Evolutionary conservation across 2,113 vertebrate genomes (phyloP).

Genomic region (Mormyrus lacerda): DNA sequence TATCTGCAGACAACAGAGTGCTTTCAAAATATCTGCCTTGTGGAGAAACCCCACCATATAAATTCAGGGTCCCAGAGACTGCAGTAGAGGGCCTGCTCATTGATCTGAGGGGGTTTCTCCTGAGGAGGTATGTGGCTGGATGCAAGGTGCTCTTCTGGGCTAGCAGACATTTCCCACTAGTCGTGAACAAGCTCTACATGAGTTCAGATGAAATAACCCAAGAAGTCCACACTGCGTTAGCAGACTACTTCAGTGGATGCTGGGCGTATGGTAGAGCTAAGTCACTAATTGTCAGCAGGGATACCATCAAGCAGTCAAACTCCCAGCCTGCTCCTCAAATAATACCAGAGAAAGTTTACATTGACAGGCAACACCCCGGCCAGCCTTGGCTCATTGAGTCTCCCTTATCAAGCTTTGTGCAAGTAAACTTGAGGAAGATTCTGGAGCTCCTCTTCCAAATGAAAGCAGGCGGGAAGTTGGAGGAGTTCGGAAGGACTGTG

Average conservation of each 20-base stretch:
- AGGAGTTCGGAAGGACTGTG: slow-evolving; percentile 43
- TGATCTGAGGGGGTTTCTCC: slow-evolving; percentile 56
- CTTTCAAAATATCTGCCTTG: slow-evolving; percentile 29
- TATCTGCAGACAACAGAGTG: slow-evolving; percentile 50
- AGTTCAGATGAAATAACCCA: slow-evolving; percentile 25
- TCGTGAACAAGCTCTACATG: slow-evolving; percentile 54
- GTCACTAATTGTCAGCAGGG: slow-evolving; percentile 25
- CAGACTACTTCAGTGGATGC: slow-evolving; percentile 53
- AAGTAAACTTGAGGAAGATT: slow-evolving; percentile 53
- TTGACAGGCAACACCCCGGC: slow-evolving; percentile 44
- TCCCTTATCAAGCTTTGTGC: not conserved
- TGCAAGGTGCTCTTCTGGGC: slow-evolving; percentile 54
- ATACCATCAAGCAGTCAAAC: not conserved
- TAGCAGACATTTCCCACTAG: slow-evolving; percentile 58
- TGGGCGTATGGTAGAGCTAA: slow-evolving; percentile 48
- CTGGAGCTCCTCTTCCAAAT: slow-evolving; percentile 61
- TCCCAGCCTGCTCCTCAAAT: not conserved
- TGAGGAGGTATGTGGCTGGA: slow-evolving; percentile 40
- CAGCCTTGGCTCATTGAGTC: slow-evolving; percentile 51
- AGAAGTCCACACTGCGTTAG: slow-evolving; percentile 50
- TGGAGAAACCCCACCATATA: slow-evolving; percentile 8
- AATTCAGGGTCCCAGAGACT: slow-evolving; percentile 47
- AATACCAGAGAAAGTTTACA: slow-evolving; percentile 17
- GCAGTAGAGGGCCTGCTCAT: slow-evolving; percentile 54
- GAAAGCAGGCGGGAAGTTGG: slow-evolving; percentile 42